Evolutionary conservation across 2,113 vertebrate genomes (phyloP), one percentile per base, ranked within the genome.

Genomic region (Myrmecophaga tridactyla): DNA sequence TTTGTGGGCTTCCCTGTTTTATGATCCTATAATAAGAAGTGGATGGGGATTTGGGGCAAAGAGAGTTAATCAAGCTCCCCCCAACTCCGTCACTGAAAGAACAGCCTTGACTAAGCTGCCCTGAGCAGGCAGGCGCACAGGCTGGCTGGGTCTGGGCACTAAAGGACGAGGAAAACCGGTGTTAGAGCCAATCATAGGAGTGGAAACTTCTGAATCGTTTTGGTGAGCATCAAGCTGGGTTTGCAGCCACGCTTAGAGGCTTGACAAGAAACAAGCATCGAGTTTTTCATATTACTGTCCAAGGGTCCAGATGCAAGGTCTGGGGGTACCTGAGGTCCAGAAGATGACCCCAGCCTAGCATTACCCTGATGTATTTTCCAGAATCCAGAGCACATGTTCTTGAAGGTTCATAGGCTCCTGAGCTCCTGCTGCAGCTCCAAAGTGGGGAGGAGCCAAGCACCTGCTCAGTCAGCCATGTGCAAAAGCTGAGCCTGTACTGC

Each of bases 381-480:
- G 96, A 96, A 84, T 56, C 70, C 90, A 94, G 51, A 95, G 60
- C 81, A 93, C 13, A 7, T 82, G 76, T 85, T 94, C 95, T 92
- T 73, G 73, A 95, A 97, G 36, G n/a, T 88, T 83, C 89, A 76
- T 8, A 70, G n/a, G 41, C 39, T 97, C 46, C 84, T 18, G 18
- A 41, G 62, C 53, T 96, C 65, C 34, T n/a, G 3, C 5, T 73
- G 56, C 23, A 93, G 20, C 53, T 60, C 58, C 60, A 93, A 53
- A 29, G 29, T 76, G 20, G 14, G 90, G 77, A 95, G 62, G 43
- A 65, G 62, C 58, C 83, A 89, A 76, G 60, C 93, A 96, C 97
- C 97, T 97, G 92, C 96, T 90, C 76, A 69, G 84, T 56, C 73
- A 94, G 75, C 67, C 93, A 63, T 31, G 46, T 77, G 92, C 39